phyloP scores from a whole-genome alignment of 2,797 vertebrate genomes.

The Bufotes viridis region DNA sequence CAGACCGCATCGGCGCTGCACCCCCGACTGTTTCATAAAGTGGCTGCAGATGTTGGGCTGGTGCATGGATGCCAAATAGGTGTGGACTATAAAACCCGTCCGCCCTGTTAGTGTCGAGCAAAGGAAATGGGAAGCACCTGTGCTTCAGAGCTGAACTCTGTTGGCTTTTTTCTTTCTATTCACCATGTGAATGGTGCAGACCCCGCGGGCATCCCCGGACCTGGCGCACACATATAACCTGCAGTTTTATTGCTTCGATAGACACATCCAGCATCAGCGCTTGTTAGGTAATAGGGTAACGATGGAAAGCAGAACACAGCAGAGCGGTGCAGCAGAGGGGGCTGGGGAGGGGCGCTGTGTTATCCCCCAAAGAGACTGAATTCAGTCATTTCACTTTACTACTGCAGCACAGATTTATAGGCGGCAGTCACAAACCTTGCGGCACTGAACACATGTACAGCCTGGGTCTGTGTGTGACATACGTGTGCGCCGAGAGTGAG shows the following conservation, averaged over 20 bases:
- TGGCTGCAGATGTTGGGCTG: constrained; percentile 67
- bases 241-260: background rate
- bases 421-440: background rate
- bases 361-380: background rate
- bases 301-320: constrained; percentile 13
- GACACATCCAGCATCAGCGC: background rate
- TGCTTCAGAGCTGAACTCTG: constrained; percentile 14
- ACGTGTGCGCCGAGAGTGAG: background rate
- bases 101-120: background rate
- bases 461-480: background rate
- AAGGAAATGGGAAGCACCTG: constrained; percentile 41
- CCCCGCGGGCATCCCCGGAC: background rate
- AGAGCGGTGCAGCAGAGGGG: background rate
- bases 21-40: constrained; percentile 64
- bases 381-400: background rate
- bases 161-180: background rate
- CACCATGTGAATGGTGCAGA: background rate
- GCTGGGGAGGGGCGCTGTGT: background rate
- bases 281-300: background rate
- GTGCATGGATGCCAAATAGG: background rate
- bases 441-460: background rate
- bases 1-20: constrained; percentile 66
- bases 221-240: background rate
- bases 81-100: constrained; percentile 38
- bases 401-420: background rate